Evolutionary conservation across 2,888 invertebrate species (phyloP), one percentile per base, ranked within the genome.

Genomic region (Drosophila setosimentum): DNA sequence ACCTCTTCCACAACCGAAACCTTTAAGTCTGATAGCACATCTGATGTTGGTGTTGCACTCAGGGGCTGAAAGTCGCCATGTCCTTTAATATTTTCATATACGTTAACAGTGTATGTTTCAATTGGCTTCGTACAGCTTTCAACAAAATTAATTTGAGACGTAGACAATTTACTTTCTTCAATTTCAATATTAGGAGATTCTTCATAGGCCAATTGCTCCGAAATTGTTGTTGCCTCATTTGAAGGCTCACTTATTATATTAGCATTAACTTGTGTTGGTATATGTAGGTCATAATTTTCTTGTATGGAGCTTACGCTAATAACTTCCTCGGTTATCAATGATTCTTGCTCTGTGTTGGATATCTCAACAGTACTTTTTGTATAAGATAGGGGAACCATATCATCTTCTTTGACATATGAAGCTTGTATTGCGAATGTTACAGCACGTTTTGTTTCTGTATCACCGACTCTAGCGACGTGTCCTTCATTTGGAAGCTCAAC

Each of bases 1-100:
- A 90, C 67, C 81, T 91, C 91, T 67, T 89, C 83, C 55, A 90
- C 83, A 54, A 88, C 68, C 35, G 87, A 87, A 54, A 90, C 87
- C 33, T 83, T 91, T 2, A 86, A 63, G 51, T 90, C 86, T 50
- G 10, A 75, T 66, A 42, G 76, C 5, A 30, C 80, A 73, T 57
- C 73, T 32, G 59, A 11, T n/a, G 27, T 48, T 8, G 86, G 55
- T 13, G n/a, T 54, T 8, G 18, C 80, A 42, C 58, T 69, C 1
- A 62, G 29, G 3, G 91, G 90, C 27, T 64, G 80, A 35, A 87
- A 87, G 1, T 88, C 80, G 3, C 79, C 83, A n/a, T 85, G 73
- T 8, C 83, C 76, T 13, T 82, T 76, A n/a, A 83, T 66, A 33
- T 78, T 80, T 68, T 92, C 92, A 27, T 86, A 91, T 1, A 89